These are phyloP conservation scores for Emydoidea blandingii DNA, from an alignment of 2,797 vertebrate genomes.

Conservation along the genomic window DNA sequence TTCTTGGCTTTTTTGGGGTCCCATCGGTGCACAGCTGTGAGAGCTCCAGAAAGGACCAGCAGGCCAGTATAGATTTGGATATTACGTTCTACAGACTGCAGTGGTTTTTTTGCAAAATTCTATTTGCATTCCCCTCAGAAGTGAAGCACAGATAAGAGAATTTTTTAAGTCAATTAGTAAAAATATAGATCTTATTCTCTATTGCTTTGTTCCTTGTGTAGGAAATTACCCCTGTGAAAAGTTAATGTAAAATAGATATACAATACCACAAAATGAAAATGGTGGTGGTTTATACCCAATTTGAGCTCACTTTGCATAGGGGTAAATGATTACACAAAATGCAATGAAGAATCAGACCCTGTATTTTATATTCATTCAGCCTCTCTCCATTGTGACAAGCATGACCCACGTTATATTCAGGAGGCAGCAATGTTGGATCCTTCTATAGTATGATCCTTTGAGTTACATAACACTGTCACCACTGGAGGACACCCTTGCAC, in stretches of 20 bases:
- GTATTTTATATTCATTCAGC: fast-evolving
- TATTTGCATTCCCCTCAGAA: not conserved
- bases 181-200: not conserved
- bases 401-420: not conserved
- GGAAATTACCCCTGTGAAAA: not conserved
- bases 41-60: not conserved
- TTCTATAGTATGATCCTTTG: not conserved
- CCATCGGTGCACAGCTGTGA: not conserved
- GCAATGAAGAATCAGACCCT: not conserved
- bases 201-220: not conserved
- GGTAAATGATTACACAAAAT: fast-evolving
- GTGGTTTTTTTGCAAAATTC: not conserved
- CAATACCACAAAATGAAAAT: not conserved
- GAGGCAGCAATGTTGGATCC: conserved; percentile 27
- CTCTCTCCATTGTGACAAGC: fast-evolving
- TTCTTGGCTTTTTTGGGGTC: not conserved
- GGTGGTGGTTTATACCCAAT: fast-evolving
- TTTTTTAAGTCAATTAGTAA: fast-evolving
- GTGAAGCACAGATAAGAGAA: not conserved
- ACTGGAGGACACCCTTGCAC: conserved; percentile 63
- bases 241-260: fast-evolving
- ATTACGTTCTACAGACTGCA: not conserved
- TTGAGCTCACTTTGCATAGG: fast-evolving
- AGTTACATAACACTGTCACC: not conserved
- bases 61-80: not conserved